phyloP scores from a whole-genome alignment of 2,888 invertebrate species.

The Elegia similella region DNA sequence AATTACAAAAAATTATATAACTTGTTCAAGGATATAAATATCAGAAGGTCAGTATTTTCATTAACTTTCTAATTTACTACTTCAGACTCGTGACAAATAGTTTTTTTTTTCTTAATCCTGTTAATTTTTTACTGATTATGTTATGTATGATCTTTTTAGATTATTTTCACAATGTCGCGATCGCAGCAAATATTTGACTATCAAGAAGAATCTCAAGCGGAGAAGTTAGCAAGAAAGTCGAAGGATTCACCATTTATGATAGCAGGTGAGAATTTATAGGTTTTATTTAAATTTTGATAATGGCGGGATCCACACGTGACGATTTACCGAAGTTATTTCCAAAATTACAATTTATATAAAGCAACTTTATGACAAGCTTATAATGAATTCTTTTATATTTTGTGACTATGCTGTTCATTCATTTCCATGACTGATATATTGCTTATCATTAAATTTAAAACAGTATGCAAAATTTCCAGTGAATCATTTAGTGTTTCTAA shows the following conservation, averaged over 20 bases:
- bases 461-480: too few relatives aligned
- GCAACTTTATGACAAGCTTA: too few relatives aligned
- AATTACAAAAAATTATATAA: conserved; percentile 57
- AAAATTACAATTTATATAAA: too few relatives aligned
- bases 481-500: too few relatives aligned
- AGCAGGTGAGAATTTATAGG: conserved; percentile 73
- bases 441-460: too few relatives aligned
- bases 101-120: background rate
- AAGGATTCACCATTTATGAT: conserved; percentile 88
- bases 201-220: conserved; percentile 78
- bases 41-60: conserved; percentile 13
- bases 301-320: too few relatives aligned
- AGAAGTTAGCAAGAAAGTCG: conserved; percentile 84
- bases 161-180: conserved; percentile 52
- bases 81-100: too few relatives aligned
- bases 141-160: background rate
- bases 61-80: background rate
- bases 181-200: conserved; percentile 65
- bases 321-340: too few relatives aligned
- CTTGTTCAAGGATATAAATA: conserved; percentile 31
- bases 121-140: conserved; percentile 12
- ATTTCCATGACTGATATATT: too few relatives aligned
- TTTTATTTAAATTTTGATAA: too few relatives aligned
- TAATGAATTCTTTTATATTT: too few relatives aligned
- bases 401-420: too few relatives aligned